phyloP scores from a whole-genome alignment of 2,113 vertebrate species.

The Pteronura brasiliensis region DNA sequence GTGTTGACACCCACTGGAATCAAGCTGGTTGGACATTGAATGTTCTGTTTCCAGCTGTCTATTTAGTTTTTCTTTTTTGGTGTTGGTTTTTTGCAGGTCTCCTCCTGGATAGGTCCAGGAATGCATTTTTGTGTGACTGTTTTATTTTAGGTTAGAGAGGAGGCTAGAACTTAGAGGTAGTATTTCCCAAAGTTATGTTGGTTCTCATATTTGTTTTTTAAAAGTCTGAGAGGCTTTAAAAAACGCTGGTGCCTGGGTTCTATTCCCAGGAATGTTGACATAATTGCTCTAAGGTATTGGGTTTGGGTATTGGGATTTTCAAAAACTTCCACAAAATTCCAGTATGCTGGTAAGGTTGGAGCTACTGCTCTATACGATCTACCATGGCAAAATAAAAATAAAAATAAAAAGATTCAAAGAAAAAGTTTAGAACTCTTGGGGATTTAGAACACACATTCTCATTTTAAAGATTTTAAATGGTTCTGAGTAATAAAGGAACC shows the following conservation, averaged over 20 bases:
- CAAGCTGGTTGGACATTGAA: neutral
- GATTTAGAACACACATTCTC: neutral
- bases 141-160: neutral
- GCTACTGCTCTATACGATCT: neutral
- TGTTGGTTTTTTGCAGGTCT: neutral
- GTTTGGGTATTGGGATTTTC: neutral
- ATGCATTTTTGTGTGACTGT: neutral
- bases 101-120: neutral
- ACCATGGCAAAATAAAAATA: neutral
- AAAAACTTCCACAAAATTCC: neutral
- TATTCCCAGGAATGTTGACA: neutral
- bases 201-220: neutral
- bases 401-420: neutral
- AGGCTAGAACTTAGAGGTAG: neutral
- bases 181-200: neutral
- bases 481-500: neutral
- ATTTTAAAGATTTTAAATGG: neutral
- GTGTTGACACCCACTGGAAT: neutral
- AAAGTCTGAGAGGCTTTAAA: neutral
- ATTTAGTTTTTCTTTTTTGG: no score
- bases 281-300: neutral
- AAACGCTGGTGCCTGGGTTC: neutral
- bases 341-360: neutral
- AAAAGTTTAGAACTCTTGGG: neutral
- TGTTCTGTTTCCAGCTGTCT: neutral